phyloP scores from a whole-genome alignment of 1,140 invertebrate genomes.

The Drosophila micromelanica region DNA sequence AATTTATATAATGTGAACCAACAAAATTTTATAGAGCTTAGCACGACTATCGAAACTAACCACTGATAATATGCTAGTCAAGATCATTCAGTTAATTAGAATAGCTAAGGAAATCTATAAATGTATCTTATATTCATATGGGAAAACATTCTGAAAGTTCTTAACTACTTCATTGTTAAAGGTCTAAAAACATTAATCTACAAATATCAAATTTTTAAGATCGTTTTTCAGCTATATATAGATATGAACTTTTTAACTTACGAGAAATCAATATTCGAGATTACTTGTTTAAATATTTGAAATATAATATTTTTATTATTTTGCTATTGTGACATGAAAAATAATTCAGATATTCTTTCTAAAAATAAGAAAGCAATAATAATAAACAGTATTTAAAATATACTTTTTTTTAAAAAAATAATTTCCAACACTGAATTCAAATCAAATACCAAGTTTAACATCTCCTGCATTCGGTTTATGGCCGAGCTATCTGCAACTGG shows the following conservation, averaged over 20 bases:
- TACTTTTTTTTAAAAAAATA: neutral
- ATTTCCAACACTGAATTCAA: neutral
- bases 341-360: no score
- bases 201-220: neutral
- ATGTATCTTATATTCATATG: no score
- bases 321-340: no score
- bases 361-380: no score
- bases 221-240: neutral
- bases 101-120: neutral
- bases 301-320: no score
- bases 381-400: no score
- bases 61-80: neutral
- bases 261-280: no score
- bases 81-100: neutral
- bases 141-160: no score
- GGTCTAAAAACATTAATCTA: no score
- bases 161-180: no score
- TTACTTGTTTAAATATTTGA: no score
- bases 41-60: neutral
- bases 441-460: neutral
- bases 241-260: no score
- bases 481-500: conserved; percentile 19
- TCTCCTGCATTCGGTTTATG: neutral
- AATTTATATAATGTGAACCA: neutral
- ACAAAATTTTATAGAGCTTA: neutral